Percentiles rank a stretch among this genome's conserved stretches.
Evolutionary conservation across 35 echinoderm and acorn worm genomes (phyloP).

Genomic region (Anneissia japonica): DNA sequence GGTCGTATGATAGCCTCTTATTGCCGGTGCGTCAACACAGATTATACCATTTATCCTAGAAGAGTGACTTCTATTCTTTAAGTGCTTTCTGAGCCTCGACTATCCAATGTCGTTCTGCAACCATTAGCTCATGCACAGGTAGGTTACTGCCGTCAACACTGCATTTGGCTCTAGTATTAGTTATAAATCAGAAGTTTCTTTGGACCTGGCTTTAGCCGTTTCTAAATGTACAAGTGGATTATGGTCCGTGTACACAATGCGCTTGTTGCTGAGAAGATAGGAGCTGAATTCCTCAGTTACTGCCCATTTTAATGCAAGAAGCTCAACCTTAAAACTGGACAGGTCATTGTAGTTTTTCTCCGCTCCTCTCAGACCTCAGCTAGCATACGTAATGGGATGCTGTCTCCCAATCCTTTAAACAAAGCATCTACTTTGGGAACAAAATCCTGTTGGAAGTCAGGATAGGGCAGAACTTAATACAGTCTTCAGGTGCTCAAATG

Average conservation of each 20-base stretch:
- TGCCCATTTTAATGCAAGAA: constrained; percentile 12
- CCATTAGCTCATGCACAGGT: too few relatives aligned
- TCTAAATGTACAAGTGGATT: neutral
- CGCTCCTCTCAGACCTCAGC: constrained; percentile 6
- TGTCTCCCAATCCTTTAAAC: constrained; percentile 9
- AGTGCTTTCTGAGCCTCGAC: too few relatives aligned
- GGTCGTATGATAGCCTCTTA: too few relatives aligned
- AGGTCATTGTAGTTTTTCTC: constrained; percentile 1
- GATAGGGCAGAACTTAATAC: constrained; percentile 5
- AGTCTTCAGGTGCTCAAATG: constrained; percentile 13
- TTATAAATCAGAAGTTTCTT: too few relatives aligned
- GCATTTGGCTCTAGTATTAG: too few relatives aligned
- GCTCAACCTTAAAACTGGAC: constrained; percentile 22
- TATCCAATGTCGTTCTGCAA: too few relatives aligned
- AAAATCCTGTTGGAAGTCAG: neutral
- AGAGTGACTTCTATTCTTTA: too few relatives aligned
- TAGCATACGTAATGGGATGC: constrained; percentile 18
- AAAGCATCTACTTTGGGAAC: constrained; percentile 7
- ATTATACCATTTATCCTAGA: too few relatives aligned
- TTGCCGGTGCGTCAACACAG: too few relatives aligned
- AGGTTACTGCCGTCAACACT: too few relatives aligned
- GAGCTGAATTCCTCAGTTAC: constrained; percentile 7
- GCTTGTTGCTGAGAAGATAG: neutral
- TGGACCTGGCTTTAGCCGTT: too few relatives aligned
- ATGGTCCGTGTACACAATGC: neutral